Base-by-base conservation (phyloP, 2,797 vertebrate species). In the Diplodus sargus region DNA sequence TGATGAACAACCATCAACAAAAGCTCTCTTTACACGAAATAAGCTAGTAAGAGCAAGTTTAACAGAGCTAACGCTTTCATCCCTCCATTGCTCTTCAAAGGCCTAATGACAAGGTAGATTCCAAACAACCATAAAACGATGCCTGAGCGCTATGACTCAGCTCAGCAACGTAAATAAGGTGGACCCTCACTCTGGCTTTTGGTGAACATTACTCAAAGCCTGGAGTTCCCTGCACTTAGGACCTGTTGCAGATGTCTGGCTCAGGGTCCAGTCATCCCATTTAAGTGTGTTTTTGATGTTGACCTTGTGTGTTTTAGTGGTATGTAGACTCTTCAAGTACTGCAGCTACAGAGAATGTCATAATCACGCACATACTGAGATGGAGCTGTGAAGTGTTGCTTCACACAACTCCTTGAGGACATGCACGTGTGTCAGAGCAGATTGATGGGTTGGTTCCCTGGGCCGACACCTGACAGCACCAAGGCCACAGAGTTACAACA, bases 41-140 rank as follows among this genome's bases (percentile, higher is more conserved):
- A 90, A 92, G 91, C 92, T 92, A 93, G 94, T 95, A 94, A 95
- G 91, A 94, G 93, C 93, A 92, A 91, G 93, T 95, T 95, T 94
- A 94, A 93, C 90, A 89, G 92, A 93, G 90, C 71, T 28, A 78
- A 83, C 25, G 94, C 95, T 96, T 95, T 95, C 94, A 96, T 95
- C 95, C 92, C 89, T 85, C 83, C 88, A 79, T 91, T 86, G 92
- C 91, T 91, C 94, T 95, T 95, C 92, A 95, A 94, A 95, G 94
- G 90, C 83, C 90, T 96, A 96, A 96, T 96, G 94, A 96, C 95
- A 95, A 95, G 95, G 95, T 95, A 94, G 93, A 94, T 90, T 92
- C 90, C 91, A 91, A 89, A 85, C 91, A 85, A 92, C 94, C 93
- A 91, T 96, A 95, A 96, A 94, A 95, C 82, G 75, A 88, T 89